Evolutionary conservation across 2,113 vertebrate species (phyloP).

Genomic region (Mobula birostris): DNA sequence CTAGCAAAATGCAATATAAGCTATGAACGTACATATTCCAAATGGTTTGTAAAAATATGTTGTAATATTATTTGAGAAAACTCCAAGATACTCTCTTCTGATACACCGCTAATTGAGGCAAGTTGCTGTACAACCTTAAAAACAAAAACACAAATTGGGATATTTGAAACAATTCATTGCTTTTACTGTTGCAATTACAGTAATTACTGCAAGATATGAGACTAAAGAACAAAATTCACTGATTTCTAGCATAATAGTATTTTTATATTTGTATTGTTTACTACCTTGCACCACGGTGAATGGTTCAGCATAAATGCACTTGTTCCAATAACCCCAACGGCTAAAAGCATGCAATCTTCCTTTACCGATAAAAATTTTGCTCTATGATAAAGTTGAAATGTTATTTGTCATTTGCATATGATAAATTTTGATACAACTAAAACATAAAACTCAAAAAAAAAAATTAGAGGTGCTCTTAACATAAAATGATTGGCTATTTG

Average conservation of each 20-base stretch:
- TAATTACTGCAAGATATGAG: background rate
- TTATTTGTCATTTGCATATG: background rate
- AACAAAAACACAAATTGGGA: background rate
- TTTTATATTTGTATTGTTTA: constrained; percentile 34
- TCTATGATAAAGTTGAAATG: constrained; percentile 54
- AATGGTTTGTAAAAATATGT: constrained; percentile 51
- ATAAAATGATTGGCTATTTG: background rate
- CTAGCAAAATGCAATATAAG: background rate
- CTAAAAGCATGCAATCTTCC: constrained; percentile 86
- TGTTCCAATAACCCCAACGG: constrained; percentile 72
- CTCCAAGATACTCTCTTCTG: constrained; percentile 66
- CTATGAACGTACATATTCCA: background rate
- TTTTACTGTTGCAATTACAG: background rate
- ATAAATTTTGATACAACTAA: background rate
- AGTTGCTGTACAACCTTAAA: constrained; percentile 72
- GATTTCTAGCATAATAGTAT: background rate
- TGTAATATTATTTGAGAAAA: constrained; percentile 63
- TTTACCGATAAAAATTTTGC: constrained; percentile 76
- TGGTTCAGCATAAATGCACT: constrained; percentile 68
- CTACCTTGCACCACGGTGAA: constrained; percentile 70
- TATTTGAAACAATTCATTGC: background rate
- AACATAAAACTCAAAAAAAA: background rate
- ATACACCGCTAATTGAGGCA: constrained; percentile 75
- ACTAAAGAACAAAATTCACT: background rate
- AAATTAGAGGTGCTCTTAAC: background rate